Conservation (phyloP, 2,113 vertebrate species). For the Hystrix brachyura region DNA sequence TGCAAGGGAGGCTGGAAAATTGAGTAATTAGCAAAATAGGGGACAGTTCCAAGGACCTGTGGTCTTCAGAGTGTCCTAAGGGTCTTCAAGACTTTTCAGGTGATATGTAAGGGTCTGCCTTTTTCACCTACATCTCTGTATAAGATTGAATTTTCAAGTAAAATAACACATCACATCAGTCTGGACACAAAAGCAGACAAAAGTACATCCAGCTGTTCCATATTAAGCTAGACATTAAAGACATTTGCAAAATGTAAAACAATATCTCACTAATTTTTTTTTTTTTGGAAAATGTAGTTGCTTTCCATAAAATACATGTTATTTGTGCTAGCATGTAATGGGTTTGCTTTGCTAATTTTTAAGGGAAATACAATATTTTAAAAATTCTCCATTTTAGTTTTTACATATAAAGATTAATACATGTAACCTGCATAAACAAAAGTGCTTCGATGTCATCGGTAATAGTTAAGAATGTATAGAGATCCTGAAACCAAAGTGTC, state of each 20-base stretch:
- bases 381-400: conserved; percentile 15
- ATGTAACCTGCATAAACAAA: background rate
- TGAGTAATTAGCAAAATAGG: background rate
- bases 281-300: conserved; percentile 6
- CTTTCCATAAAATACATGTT: background rate
- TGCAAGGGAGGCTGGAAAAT: background rate
- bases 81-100: background rate
- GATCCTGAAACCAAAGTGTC: background rate
- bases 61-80: background rate
- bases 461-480: conserved; percentile 27
- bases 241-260: conserved; percentile 17
- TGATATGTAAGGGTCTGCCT: background rate
- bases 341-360: conserved; percentile 6
- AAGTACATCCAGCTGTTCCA: background rate
- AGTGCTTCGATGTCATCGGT: background rate
- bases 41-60: background rate
- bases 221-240: background rate
- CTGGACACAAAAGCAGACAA: background rate
- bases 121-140: background rate
- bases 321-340: background rate
- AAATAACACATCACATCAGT: background rate
- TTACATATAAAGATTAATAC: background rate
- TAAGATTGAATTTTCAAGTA: background rate
- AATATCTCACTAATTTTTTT: background rate
- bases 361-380: background rate